phyloP scores from a whole-genome alignment of 2,888 invertebrate species.

The Megaustenia siamemsis region DNA sequence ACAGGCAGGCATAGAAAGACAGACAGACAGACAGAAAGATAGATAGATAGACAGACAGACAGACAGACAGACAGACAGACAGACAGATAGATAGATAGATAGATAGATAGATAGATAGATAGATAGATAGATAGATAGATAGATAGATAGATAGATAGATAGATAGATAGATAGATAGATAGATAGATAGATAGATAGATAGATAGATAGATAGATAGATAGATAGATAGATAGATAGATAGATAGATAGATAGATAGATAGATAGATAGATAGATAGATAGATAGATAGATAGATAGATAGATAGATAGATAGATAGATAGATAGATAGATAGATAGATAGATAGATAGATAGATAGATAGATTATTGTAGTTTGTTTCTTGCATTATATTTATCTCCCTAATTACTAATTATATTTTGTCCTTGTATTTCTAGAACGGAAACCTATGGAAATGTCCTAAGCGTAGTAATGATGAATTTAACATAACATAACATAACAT shows the following conservation, averaged over 20 bases:
- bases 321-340: neutral
- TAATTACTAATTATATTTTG: too few species aligned
- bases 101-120: constrained; percentile 7
- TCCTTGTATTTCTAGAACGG: too few species aligned
- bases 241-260: neutral
- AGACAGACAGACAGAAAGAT: too few species aligned
- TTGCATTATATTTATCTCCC: too few species aligned
- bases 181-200: constrained; percentile 1
- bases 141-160: constrained; percentile 13
- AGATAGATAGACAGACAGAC: too few species aligned
- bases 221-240: neutral
- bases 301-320: too few species aligned
- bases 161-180: neutral
- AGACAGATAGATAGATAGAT: constrained; percentile 1
- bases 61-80: neutral
- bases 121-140: neutral
- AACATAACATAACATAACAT: too few species aligned
- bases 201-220: constrained; percentile 10
- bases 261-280: too few species aligned
- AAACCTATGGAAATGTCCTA: too few species aligned
- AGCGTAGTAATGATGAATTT: too few species aligned
- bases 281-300: too few species aligned
- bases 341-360: neutral
- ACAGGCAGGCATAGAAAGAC: neutral
- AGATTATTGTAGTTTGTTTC: too few species aligned